These are phyloP conservation scores for Campoletis sonorensis DNA, from an alignment of 1,140 invertebrate genomes.

Conservation along the genomic window DNA sequence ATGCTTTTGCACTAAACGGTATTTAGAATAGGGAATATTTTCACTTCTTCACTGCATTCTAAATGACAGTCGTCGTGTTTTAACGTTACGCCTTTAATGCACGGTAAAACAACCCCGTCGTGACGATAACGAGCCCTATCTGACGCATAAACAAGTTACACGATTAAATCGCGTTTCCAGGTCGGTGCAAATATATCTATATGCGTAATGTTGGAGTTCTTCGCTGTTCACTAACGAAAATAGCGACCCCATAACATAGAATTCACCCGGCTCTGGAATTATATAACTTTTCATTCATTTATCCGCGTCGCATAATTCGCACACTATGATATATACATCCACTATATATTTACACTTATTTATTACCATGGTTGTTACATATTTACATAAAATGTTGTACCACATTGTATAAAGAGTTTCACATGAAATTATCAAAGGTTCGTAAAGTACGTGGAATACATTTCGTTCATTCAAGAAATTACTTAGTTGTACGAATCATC, in stretches of 20 bases:
- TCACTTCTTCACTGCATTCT: background rate
- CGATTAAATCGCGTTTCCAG: background rate
- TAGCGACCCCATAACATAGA: background rate
- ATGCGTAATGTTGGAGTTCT: no score
- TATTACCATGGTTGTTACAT: background rate
- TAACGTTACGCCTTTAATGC: conserved; percentile 1
- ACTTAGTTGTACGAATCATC: no score
- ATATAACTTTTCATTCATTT: conserved; percentile 31
- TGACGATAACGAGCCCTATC: conserved; percentile 27
- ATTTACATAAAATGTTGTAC: background rate
- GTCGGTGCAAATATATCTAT: background rate
- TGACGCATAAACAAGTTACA: conserved; percentile 26
- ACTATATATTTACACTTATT: conserved; percentile 2
- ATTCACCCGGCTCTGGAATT: background rate
- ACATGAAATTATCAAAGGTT: background rate
- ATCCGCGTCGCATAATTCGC: conserved; percentile 20
- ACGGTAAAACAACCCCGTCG: conserved; percentile 5
- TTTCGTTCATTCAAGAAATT: no score
- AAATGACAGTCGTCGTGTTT: background rate
- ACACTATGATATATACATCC: background rate
- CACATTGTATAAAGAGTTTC: background rate
- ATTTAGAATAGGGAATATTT: no score
- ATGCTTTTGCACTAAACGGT: no score
- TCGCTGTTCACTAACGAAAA: background rate
- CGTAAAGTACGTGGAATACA: no score